Conservation (phyloP, 2,797 vertebrate species). For the Fratercula arctica region DNA sequence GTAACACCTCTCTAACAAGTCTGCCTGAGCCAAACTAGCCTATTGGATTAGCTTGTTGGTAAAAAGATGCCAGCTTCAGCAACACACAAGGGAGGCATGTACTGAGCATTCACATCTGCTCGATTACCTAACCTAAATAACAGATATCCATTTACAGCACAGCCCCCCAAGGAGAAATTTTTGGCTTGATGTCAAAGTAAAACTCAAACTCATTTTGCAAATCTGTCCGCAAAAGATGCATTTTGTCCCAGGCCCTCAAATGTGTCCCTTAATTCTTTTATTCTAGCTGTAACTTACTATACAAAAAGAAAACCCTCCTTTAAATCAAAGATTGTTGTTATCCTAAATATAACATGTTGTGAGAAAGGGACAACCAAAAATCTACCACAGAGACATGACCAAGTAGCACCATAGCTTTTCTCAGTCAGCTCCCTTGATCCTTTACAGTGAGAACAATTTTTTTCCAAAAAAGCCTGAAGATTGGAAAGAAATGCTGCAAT, state of each 20-base stretch:
- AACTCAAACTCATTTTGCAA: neutral
- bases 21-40: neutral
- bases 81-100: neutral
- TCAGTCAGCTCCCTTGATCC: neutral
- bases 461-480: neutral
- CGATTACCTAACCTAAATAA: neutral
- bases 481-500: neutral
- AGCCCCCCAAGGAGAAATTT: neutral
- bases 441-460: neutral
- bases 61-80: neutral
- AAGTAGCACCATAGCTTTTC: neutral
- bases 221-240: neutral
- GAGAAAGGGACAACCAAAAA: neutral
- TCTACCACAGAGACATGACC: neutral
- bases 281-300: neutral
- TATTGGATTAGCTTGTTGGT: neutral
- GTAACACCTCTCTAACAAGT: neutral
- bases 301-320: neutral
- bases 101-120: neutral
- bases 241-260: neutral
- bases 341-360: neutral
- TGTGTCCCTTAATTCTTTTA: neutral
- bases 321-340: neutral
- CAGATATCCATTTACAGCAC: neutral
- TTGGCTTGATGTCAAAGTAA: neutral